These are phyloP conservation scores for Epicauta chinensis DNA, from an alignment of 1,140 invertebrate genomes.

Conservation along the genomic window DNA sequence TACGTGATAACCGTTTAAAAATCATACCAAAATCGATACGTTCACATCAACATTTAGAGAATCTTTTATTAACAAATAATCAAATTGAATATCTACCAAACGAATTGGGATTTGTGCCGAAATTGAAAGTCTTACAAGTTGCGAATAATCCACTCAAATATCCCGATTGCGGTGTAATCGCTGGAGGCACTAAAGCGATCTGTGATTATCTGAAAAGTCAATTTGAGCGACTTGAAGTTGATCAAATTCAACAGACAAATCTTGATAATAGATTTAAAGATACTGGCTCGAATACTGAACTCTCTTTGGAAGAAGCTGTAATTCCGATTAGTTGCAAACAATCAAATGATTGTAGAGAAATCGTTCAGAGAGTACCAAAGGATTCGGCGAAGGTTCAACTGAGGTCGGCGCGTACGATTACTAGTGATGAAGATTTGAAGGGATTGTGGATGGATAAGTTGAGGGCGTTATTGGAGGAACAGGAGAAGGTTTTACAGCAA, in stretches of 20 bases:
- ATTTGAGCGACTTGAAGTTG: conserved; percentile 17
- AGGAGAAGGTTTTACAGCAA: conserved; percentile 37
- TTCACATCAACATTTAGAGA: conserved; percentile 39
- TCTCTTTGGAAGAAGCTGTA: not conserved
- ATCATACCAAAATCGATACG: conserved; percentile 36
- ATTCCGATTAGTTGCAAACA: not conserved
- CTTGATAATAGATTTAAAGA: not conserved
- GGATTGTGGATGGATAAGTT: conserved; percentile 36
- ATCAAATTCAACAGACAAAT: not conserved
- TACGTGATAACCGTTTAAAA: conserved; percentile 39
- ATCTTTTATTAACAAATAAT: conserved; percentile 39
- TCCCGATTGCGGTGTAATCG: conserved; percentile 26
- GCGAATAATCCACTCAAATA: conserved; percentile 38
- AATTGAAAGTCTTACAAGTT: conserved; percentile 37
- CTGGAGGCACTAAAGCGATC: conserved; percentile 30
- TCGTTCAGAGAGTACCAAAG: conserved; percentile 1
- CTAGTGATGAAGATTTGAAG: conserved; percentile 25
- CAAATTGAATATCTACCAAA: conserved; percentile 32
- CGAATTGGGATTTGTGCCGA: conserved; percentile 35
- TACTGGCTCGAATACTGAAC: not conserved
- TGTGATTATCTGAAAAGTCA: conserved; percentile 28
- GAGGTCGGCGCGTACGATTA: not conserved
- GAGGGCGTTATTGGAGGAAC: conserved; percentile 31
- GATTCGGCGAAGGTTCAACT: not conserved
- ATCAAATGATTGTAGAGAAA: conserved; percentile 13